phyloP scores from a whole-genome alignment of 2,888 invertebrate genomes.

The Netelia inedita region DNA sequence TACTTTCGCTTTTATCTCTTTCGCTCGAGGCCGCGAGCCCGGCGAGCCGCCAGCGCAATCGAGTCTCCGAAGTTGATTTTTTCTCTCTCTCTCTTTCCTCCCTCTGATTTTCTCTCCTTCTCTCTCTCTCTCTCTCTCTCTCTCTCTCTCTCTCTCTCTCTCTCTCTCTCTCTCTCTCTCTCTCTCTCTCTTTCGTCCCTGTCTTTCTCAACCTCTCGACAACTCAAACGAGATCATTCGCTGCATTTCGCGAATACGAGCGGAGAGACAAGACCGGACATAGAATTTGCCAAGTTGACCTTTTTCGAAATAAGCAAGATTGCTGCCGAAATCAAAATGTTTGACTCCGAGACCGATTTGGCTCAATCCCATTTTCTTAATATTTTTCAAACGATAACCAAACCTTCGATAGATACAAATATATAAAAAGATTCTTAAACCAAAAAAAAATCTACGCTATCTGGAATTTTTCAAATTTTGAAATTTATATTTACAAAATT shows the following conservation, averaged over 20 bases:
- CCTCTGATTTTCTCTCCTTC: neutral
- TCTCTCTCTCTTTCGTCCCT: constrained; percentile 17
- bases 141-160: constrained; percentile 31
- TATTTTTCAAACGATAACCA: neutral
- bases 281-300: neutral
- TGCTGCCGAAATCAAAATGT: neutral
- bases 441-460: neutral
- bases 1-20: constrained; percentile 67
- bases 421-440: neutral
- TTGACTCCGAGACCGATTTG: neutral
- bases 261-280: constrained; percentile 8
- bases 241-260: constrained; percentile 32
- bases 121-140: constrained; percentile 16
- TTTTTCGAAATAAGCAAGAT: neutral
- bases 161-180: constrained; percentile 12
- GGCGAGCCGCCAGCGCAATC: constrained; percentile 30
- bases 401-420: neutral
- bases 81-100: constrained; percentile 10
- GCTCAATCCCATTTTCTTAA: neutral
- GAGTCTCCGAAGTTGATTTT: constrained; percentile 30
- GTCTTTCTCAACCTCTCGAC: constrained; percentile 38
- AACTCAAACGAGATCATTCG: constrained; percentile 55
- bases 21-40: constrained; percentile 56
- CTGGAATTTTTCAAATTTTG: neutral
- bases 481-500: too few relatives aligned